phyloP scores from a whole-genome alignment of 2,797 vertebrate genomes.

The Molothrus aeneus region DNA sequence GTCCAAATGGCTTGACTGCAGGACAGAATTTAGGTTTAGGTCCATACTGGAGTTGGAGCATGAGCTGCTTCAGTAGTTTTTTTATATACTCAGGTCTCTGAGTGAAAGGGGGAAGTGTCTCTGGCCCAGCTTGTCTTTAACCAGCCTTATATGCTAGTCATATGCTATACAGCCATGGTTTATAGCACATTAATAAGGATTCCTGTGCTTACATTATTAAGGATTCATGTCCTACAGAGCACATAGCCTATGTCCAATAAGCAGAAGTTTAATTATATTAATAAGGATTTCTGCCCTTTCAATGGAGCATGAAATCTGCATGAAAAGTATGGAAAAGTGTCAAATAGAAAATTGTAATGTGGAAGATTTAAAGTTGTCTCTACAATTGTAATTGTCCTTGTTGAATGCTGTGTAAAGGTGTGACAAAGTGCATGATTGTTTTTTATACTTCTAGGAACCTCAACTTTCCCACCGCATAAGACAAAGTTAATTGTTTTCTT shows the following conservation, averaged over 20 bases:
- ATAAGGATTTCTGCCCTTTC: background rate
- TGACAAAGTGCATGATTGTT: background rate
- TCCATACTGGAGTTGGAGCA: background rate
- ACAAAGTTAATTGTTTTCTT: background rate
- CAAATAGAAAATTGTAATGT: background rate
- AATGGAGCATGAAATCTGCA: background rate
- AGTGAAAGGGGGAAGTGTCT: background rate
- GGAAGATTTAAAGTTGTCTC: background rate
- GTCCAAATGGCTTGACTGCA: background rate
- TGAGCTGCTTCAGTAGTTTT: background rate
- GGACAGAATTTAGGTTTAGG: background rate
- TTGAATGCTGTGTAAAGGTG: background rate
- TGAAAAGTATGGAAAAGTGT: background rate
- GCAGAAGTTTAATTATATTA: background rate
- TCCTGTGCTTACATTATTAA: background rate
- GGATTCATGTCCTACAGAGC: background rate
- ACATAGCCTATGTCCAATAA: background rate
- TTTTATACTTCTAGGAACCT: background rate
- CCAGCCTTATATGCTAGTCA: background rate
- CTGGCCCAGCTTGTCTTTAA: background rate
- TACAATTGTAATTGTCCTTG: background rate
- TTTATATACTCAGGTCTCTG: background rate
- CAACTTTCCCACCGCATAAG: background rate
- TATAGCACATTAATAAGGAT: background rate
- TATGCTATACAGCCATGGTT: background rate